Percentiles rank a stretch among this genome's conserved stretches.
Conservation (phyloP, 1,140 invertebrate genomes). For the Saccostrea echinata region DNA sequence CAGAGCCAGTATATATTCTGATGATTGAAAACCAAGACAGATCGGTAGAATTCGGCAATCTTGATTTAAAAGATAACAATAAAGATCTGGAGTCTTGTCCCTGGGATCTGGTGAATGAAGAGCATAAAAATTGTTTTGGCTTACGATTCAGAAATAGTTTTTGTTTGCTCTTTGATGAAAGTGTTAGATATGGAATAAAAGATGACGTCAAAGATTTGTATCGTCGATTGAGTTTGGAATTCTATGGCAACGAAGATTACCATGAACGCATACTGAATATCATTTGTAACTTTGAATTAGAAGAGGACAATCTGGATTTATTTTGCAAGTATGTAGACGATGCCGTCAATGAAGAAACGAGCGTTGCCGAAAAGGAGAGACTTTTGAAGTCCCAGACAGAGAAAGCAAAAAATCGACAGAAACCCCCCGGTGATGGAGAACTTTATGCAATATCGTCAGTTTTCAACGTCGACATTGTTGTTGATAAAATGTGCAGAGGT, state of each 20-base stretch:
- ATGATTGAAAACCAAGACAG: neutral
- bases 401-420: neutral
- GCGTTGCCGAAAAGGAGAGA: neutral
- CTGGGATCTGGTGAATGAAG: neutral
- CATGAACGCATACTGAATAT: neutral
- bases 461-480: neutral
- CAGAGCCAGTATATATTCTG: neutral
- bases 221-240: constrained; percentile 17
- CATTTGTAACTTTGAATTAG: constrained; percentile 31
- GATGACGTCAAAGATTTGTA: constrained; percentile 15
- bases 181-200: neutral
- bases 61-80: neutral
- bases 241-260: neutral
- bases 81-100: neutral
- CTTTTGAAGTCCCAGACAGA: neutral
- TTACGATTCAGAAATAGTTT: neutral
- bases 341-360: neutral
- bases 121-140: neutral
- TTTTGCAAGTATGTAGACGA: constrained; percentile 5
- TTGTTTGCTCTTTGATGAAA: neutral
- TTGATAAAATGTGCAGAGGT: neutral
- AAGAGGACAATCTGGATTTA: constrained; percentile 29
- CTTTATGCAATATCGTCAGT: neutral
- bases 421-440: neutral
- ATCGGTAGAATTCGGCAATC: neutral